Evolutionary conservation across 1,140 invertebrate genomes (phyloP), one percentile per base, ranked within the genome.

Genomic region (Drosophila bifasciata): DNA sequence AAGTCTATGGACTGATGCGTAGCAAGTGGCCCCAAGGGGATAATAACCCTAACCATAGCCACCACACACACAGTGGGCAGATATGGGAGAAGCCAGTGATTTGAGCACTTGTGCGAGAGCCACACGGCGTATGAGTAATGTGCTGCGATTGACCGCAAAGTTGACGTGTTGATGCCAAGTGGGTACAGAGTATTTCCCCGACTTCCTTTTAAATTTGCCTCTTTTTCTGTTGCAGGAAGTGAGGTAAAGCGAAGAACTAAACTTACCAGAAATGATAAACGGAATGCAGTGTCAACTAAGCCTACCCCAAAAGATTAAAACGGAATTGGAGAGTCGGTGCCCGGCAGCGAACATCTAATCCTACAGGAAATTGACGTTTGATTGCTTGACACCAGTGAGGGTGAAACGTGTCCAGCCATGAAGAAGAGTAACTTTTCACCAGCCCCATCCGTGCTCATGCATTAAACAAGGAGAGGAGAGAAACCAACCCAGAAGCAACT

Each of bases 1-100:
- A 50, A 60, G 72, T 79, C 64, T 76, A 72, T 70, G 57, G 62
- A 43, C 60, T 78, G 79, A 78, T 83, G 76, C 76, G 71, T 61
- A 32, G 56, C 78, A 86, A 81, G 64, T 75, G 81, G 60, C 43
- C 83, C 74, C 81, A 86, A 59, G 75, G 78, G 81, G 73, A 78
- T 81, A 86, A 88, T 79, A 79, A 76, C 49, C 32, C 46, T 50
- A 72, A 73, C 50, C 76, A 74, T 66, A 68, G 56, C 64, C 49
- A 64, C 59, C 53, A 45, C 59, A 19, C 21, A 57, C 49, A 45
- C 59, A n/a, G n/a, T 21, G 9, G 46, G 21, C 19, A 39, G 16
- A 3, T 6, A 64, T 32, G 32, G 46, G 46, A 25, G 32, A 48
- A 23, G 41, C 21, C 50, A 45, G 51, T 73, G 66, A 79, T 76